Percentiles rank a stretch among this genome's conserved stretches.
phyloP scores from a whole-genome alignment of 2,113 vertebrate genomes.

The Myotis brandtii region DNA sequence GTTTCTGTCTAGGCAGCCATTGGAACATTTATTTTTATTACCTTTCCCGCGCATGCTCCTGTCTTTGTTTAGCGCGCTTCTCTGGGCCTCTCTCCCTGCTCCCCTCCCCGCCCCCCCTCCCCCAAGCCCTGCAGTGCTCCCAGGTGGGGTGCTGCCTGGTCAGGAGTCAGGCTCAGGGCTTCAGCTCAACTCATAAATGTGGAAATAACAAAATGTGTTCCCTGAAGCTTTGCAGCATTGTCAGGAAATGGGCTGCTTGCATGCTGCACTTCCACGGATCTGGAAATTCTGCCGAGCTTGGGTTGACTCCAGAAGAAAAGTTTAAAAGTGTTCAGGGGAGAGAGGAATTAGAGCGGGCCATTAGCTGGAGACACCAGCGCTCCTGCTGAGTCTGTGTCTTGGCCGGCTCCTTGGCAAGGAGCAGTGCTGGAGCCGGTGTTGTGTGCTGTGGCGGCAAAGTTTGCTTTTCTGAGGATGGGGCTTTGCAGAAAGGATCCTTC shows the following conservation, averaged over 20 bases:
- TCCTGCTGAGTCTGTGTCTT: slow-evolving; percentile 31
- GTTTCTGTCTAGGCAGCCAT: slow-evolving; percentile 62
- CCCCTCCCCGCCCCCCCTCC: not conserved
- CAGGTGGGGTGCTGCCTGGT: slow-evolving; percentile 70
- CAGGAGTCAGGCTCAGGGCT: slow-evolving; percentile 58
- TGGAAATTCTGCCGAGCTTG: slow-evolving; percentile 74
- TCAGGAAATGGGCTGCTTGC: slow-evolving; percentile 73
- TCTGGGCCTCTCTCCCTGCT: not conserved
- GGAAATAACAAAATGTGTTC: slow-evolving; percentile 82
- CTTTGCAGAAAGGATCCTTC: slow-evolving; percentile 52
- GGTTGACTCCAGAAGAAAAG: slow-evolving; percentile 63
- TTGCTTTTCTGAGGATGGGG: slow-evolving; percentile 37
- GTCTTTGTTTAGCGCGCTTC: slow-evolving; percentile 6
- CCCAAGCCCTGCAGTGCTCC: slow-evolving; percentile 49
- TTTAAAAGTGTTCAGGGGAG: slow-evolving; percentile 72
- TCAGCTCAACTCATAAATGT: slow-evolving; percentile 77
- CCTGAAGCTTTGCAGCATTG: slow-evolving; percentile 77
- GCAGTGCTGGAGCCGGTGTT: not conserved
- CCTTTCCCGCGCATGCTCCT: slow-evolving; percentile 58
- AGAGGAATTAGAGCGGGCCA: slow-evolving; percentile 46
- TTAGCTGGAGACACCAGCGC: slow-evolving; percentile 14
- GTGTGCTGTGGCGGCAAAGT: not conserved
- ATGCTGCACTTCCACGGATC: slow-evolving; percentile 52
- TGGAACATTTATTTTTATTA: slow-evolving; percentile 74
- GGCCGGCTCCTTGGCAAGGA: slow-evolving; percentile 57